Conservation (phyloP, 2,888 invertebrate genomes). For the Drosophila neotestacea region DNA sequence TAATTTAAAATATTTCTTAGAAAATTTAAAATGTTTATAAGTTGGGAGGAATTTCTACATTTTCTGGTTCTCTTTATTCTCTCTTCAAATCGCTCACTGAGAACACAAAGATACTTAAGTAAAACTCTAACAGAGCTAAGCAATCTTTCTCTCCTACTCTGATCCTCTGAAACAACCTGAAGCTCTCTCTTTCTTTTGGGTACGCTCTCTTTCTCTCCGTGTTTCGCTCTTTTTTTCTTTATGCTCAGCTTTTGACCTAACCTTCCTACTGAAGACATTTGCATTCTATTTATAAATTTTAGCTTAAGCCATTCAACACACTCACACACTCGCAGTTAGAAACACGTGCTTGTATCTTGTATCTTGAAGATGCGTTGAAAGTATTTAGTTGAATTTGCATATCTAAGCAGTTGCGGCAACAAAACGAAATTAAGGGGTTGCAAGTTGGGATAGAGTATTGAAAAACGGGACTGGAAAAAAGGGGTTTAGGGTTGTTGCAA, state of each 20-base stretch:
- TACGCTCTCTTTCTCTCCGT: not conserved
- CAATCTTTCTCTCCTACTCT: too few relatives aligned
- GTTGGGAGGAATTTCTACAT: too few relatives aligned
- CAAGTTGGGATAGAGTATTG: constrained; percentile 12
- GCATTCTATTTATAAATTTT: constrained; percentile 16
- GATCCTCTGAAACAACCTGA: not conserved
- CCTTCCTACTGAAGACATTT: not conserved
- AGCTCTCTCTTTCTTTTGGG: not conserved
- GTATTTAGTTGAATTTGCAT: constrained; percentile 79
- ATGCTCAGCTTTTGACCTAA: not conserved
- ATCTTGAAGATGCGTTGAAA: constrained; percentile 75
- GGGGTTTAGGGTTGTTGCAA: constrained; percentile 51
- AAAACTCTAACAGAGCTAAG: too few relatives aligned
- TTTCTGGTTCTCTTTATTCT: too few relatives aligned
- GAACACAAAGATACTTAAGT: too few relatives aligned
- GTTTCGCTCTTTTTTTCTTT: constrained; percentile 15
- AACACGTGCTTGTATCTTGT: constrained; percentile 46
- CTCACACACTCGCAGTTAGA: constrained; percentile 7
- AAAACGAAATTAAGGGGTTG: constrained; percentile 56
- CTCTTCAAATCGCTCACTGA: too few relatives aligned
- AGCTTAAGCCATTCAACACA: constrained; percentile 14
- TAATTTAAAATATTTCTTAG: too few relatives aligned
- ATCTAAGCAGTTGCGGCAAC: constrained; percentile 80
- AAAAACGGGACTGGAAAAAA: constrained; percentile 12
- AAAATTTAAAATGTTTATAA: too few relatives aligned